phyloP scores from a whole-genome alignment of 2,888 invertebrate species.

The Diarsia mendica region DNA sequence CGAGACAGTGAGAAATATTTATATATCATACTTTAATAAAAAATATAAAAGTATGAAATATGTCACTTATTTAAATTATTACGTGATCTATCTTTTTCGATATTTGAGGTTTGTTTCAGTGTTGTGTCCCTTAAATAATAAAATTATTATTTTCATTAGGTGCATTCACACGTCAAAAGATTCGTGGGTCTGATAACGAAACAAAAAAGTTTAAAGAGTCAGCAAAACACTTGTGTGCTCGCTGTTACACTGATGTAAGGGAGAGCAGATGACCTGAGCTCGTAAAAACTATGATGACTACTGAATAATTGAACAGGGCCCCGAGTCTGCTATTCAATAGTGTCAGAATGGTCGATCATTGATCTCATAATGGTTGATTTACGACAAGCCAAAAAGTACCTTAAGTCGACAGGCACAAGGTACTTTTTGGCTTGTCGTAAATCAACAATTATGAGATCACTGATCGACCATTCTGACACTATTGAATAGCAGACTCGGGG shows the following conservation, averaged over 20 bases:
- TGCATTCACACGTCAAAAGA: background rate
- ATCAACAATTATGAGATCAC: no score
- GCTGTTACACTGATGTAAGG: conserved; percentile 19
- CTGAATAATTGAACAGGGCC: conserved; percentile 62
- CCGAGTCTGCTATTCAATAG: no score
- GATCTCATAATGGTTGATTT: no score
- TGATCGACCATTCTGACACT: no score
- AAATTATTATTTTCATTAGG: background rate
- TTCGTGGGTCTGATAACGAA: background rate
- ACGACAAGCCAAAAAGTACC: no score
- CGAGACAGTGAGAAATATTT: no score
- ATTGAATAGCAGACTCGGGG: no score
- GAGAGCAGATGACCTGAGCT: conserved; percentile 38
- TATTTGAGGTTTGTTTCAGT: background rate
- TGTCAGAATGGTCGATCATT: no score
- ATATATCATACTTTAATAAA: no score
- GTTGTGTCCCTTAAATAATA: background rate
- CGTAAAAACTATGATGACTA: conserved; percentile 55
- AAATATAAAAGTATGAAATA: background rate
- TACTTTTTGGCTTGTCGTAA: no score
- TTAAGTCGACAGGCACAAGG: no score
- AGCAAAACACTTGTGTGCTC: background rate
- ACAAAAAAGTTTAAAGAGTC: no score
- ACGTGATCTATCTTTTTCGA: background rate
- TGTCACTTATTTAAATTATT: background rate